Percentiles rank a stretch among this genome's conserved stretches.
Evolutionary conservation across 2,888 invertebrate genomes (phyloP).

Genomic region (Drosophila demipolita): DNA sequence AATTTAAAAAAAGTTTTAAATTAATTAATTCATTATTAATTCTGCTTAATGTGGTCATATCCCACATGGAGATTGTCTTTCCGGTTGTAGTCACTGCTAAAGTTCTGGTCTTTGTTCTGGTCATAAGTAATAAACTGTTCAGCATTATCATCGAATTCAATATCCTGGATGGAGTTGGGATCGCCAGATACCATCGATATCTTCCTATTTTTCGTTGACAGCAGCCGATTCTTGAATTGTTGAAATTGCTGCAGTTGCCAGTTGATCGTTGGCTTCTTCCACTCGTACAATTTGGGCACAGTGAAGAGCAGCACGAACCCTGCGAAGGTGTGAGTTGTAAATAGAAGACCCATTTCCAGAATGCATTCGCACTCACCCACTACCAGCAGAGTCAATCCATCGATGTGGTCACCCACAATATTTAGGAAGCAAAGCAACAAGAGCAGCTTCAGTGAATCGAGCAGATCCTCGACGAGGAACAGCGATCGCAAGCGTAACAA

Average conservation of each 20-base stretch:
- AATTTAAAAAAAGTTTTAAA: background rate
- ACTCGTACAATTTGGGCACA: slow-evolving; percentile 55
- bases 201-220: slow-evolving; percentile 11
- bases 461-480: slow-evolving; percentile 40
- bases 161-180: slow-evolving; percentile 3
- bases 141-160: background rate
- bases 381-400: slow-evolving; percentile 29
- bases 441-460: slow-evolving; percentile 40
- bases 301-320: slow-evolving; percentile 52
- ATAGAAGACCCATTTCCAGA: background rate
- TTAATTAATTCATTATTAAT: background rate
- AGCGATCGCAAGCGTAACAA: slow-evolving; percentile 30
- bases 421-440: slow-evolving; percentile 34
- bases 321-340: background rate
- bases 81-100: slow-evolving; percentile 26
- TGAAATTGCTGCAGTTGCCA: slow-evolving; percentile 23
- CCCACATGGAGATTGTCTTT: slow-evolving; percentile 4
- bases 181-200: slow-evolving; percentile 32
- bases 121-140: background rate
- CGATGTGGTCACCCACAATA: slow-evolving; percentile 44
- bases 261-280: slow-evolving; percentile 34
- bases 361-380: slow-evolving; percentile 25
- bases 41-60: slow-evolving; percentile 21
- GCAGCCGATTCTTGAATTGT: slow-evolving; percentile 10
- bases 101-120: background rate